Conservation (phyloP, 2,113 vertebrate genomes). For the Rhynchomys soricoides region DNA sequence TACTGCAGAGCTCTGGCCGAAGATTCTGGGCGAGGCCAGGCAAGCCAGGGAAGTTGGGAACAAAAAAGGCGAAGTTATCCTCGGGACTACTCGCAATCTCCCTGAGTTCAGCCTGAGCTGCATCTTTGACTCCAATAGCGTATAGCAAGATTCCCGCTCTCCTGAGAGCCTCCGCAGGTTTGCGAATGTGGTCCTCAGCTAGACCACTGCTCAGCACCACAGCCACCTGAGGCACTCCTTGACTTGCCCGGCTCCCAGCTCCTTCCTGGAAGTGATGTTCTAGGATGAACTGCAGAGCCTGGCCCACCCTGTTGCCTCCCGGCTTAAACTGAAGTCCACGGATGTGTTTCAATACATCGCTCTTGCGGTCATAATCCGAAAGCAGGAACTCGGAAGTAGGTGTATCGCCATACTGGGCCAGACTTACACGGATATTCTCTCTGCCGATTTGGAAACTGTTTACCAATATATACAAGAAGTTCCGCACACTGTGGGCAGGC, state of each 20-base stretch:
- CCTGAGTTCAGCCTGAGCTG: constrained; percentile 79
- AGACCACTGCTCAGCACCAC: constrained; percentile 76
- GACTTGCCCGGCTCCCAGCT: constrained; percentile 64
- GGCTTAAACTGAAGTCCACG: constrained; percentile 67
- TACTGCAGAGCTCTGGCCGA: constrained; percentile 85
- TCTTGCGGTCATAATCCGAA: constrained; percentile 68
- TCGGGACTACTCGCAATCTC: constrained; percentile 84
- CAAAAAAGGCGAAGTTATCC: constrained; percentile 83
- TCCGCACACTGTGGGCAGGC: constrained; percentile 61
- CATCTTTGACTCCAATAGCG: constrained; percentile 69
- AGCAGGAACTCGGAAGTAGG: constrained; percentile 74
- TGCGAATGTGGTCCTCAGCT: constrained; percentile 67
- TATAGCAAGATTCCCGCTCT: constrained; percentile 76
- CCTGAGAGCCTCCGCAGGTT: constrained; percentile 45
- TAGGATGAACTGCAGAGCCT: constrained; percentile 77
- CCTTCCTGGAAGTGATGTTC: constrained; percentile 76
- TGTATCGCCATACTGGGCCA: constrained; percentile 72
- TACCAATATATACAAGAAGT: constrained; percentile 73
- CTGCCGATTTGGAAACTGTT: constrained; percentile 75
- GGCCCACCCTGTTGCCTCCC: constrained; percentile 68
- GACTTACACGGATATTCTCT: constrained; percentile 72
- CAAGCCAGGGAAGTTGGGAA: constrained; percentile 80
- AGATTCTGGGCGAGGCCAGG: constrained; percentile 78
- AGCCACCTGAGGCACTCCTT: constrained; percentile 74
- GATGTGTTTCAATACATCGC: constrained; percentile 67